phyloP scores from a whole-genome alignment of 2,888 invertebrate genomes.

The Cephus spinipes region DNA sequence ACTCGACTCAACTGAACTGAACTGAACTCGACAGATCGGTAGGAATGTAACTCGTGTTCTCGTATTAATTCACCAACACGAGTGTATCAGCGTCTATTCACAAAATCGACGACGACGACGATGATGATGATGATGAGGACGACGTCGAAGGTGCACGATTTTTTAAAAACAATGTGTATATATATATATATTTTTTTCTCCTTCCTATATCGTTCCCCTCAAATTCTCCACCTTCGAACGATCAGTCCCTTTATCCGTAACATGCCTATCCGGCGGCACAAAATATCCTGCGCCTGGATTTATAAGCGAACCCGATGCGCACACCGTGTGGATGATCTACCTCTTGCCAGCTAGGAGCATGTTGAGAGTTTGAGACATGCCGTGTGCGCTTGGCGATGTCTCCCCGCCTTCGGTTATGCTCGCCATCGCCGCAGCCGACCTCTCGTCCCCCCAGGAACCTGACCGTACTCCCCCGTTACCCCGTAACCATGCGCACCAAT shows the following conservation, averaged over 20 bases:
- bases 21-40: neutral
- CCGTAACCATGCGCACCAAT: constrained; percentile 11
- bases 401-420: constrained; percentile 32
- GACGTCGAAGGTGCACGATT: neutral
- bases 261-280: neutral
- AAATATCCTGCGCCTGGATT: constrained; percentile 3
- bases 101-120: neutral
- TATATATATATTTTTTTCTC: constrained; percentile 15
- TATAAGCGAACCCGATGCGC: constrained; percentile 12
- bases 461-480: constrained; percentile 15
- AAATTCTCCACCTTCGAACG: constrained; percentile 13
- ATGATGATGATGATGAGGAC: neutral
- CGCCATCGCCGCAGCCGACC: constrained; percentile 15
- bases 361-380: constrained; percentile 61
- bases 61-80: neutral
- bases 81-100: neutral
- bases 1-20: neutral
- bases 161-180: neutral
- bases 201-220: constrained; percentile 14
- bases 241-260: neutral
- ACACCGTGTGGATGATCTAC: constrained; percentile 33
- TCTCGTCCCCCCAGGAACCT: constrained; percentile 15
- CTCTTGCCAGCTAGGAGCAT: constrained; percentile 59
- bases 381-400: constrained; percentile 49
- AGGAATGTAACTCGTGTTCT: neutral